Percentiles rank a stretch among this genome's conserved stretches.
Conservation (phyloP, 2,113 vertebrate genomes). For the Clarias batrachus region DNA sequence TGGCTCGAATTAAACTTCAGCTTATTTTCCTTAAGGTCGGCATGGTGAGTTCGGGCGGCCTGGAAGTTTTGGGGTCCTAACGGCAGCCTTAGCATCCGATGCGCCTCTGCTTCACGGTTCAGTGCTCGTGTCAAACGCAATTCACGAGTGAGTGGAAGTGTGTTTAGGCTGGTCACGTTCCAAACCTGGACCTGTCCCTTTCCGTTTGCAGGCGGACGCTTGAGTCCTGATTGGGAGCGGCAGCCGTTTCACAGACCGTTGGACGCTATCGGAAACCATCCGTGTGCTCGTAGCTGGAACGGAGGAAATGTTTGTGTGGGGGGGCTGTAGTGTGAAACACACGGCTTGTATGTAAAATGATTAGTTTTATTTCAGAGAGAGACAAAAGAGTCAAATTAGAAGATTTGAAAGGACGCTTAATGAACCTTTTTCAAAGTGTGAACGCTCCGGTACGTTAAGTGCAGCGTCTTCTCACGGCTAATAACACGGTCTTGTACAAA, state of each 20-base stretch:
- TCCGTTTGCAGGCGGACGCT: conserved; percentile 35
- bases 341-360: background rate
- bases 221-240: conserved; percentile 47
- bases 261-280: conserved; percentile 41
- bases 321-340: background rate
- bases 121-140: conserved; percentile 51
- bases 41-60: conserved; percentile 20
- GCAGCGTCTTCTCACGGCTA: background rate
- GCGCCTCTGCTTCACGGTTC: conserved; percentile 42
- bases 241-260: conserved; percentile 46
- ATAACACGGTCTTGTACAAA: too few species aligned
- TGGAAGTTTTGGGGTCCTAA: conserved; percentile 29
- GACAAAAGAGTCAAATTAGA: background rate
- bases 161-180: conserved; percentile 44
- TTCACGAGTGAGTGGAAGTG: conserved; percentile 42
- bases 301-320: background rate
- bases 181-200: conserved; percentile 49
- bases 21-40: conserved; percentile 27
- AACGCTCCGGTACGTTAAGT: too few species aligned
- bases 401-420: background rate
- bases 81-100: conserved; percentile 50
- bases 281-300: conserved; percentile 36
- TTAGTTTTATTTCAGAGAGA: background rate
- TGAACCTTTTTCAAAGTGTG: background rate
- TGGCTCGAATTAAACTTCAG: conserved; percentile 36